phyloP scores from a whole-genome alignment of 2,888 invertebrate genomes.

The Mesoligia furuncula region DNA sequence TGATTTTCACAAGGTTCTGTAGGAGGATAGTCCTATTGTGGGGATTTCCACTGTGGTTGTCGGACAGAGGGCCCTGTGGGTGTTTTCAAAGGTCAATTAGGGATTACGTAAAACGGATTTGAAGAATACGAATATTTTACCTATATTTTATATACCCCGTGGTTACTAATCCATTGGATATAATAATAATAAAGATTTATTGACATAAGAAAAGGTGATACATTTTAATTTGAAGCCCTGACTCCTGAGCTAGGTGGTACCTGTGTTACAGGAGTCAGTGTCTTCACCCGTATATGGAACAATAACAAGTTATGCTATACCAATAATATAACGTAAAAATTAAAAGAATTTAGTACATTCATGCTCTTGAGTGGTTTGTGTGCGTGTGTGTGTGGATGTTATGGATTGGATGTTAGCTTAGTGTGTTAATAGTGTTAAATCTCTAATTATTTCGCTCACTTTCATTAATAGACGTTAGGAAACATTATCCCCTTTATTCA shows the following conservation, averaged over 20 bases:
- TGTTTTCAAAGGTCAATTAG: neutral
- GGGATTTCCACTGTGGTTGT: neutral
- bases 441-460: neutral
- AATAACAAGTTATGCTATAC: no score
- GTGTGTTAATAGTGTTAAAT: neutral
- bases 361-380: no score
- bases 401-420: neutral
- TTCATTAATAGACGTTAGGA: neutral
- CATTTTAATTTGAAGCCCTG: no score
- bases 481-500: no score
- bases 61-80: neutral
- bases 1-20: constrained; percentile 9
- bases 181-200: no score
- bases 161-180: neutral
- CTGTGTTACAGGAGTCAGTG: no score
- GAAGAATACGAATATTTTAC: neutral
- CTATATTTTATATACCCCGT: neutral
- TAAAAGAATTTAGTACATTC: no score
- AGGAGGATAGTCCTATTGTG: neutral
- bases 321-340: no score
- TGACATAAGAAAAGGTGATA: no score
- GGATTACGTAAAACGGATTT: neutral
- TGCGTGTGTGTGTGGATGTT: no score
- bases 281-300: no score
- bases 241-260: no score